These are phyloP conservation scores for Latrodectus elegans DNA, from an alignment of 2,888 invertebrate species.

Conservation along the genomic window DNA sequence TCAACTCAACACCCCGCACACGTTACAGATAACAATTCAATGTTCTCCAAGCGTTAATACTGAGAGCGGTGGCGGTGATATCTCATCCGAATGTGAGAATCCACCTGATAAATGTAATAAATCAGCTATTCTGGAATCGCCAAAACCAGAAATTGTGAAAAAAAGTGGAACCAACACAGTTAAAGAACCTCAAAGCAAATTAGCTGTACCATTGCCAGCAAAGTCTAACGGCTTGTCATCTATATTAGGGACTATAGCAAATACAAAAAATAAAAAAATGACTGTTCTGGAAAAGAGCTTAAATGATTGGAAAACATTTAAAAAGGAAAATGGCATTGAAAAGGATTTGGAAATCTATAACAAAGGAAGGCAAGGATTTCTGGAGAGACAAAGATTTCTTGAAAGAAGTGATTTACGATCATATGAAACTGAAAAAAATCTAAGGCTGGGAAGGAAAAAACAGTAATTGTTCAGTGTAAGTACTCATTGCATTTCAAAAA, in stretches of 20 bases:
- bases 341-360: constrained; percentile 91
- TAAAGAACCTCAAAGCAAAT: not conserved
- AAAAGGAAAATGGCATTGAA: constrained; percentile 87
- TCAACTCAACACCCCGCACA: not conserved
- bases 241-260: constrained; percentile 68
- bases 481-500: not conserved
- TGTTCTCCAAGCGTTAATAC: too few relatives aligned
- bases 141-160: not conserved
- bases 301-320: constrained; percentile 94
- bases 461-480: not conserved
- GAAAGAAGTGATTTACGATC: constrained; percentile 90
- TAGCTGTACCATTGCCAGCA: not conserved
- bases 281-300: constrained; percentile 94
- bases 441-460: constrained; percentile 78
- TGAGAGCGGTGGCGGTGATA: too few relatives aligned
- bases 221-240: constrained; percentile 73
- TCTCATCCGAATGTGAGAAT: not conserved
- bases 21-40: not conserved
- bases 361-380: constrained; percentile 91
- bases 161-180: not conserved
- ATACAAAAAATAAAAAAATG: constrained; percentile 86
- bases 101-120: not conserved
- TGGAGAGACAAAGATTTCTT: constrained; percentile 93
- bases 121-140: too few relatives aligned
- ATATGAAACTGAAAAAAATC: constrained; percentile 81